phyloP scores from a whole-genome alignment of 2,797 vertebrate species.

The Sphenopsis melanotis region DNA sequence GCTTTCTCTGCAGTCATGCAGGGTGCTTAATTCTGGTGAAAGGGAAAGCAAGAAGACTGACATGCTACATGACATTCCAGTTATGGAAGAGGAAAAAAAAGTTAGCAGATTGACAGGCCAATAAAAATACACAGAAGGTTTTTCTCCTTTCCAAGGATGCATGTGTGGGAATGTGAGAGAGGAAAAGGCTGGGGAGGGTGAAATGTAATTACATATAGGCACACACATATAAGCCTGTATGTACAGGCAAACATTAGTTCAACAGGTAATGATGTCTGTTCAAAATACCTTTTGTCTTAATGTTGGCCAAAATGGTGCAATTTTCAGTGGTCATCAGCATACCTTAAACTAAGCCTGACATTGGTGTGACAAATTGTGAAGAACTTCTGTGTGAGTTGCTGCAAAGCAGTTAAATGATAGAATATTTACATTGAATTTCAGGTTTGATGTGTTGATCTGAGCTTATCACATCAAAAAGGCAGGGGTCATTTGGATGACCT shows the following conservation, averaged over 20 bases:
- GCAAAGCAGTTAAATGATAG: background rate
- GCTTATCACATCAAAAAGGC: background rate
- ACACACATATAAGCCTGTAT: background rate
- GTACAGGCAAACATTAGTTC: background rate
- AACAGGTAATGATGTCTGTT: background rate
- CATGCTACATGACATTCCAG: conserved; percentile 16
- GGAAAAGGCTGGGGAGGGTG: background rate
- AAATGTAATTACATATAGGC: background rate
- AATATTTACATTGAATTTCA: background rate
- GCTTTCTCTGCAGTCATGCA: background rate
- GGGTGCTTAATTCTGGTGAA: background rate
- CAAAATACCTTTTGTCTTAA: background rate
- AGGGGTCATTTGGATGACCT: background rate
- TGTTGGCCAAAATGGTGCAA: background rate
- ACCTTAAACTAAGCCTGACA: background rate
- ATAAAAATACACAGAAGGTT: conserved; percentile 45
- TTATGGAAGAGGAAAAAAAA: background rate
- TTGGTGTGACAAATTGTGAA: background rate
- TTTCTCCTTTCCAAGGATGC: conserved; percentile 15
- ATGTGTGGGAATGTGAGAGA: background rate
- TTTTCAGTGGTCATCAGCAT: background rate
- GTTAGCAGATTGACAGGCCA: conserved; percentile 36
- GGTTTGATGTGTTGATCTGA: background rate
- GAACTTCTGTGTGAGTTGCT: background rate
- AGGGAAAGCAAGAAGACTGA: conserved; percentile 18